Evolutionary conservation across 2,113 vertebrate genomes (phyloP).

Genomic region (Mohoua ochrocephala): DNA sequence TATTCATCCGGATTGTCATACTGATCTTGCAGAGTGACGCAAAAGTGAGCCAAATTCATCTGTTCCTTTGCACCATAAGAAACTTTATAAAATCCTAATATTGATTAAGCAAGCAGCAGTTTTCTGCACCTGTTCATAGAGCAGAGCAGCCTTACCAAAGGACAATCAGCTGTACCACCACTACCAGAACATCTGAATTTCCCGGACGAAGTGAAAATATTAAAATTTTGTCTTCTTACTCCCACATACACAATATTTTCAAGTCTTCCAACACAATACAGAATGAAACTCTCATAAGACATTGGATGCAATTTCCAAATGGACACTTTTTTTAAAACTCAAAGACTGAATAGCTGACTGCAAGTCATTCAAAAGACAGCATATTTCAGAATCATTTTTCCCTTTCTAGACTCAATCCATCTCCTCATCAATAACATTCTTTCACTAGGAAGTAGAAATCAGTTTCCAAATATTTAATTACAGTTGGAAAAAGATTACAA

Average conservation of each 20-base stretch:
- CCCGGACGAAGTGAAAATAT: neutral
- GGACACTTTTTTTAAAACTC: neutral
- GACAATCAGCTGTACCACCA: neutral
- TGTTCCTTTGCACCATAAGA: neutral
- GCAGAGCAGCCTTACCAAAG: neutral
- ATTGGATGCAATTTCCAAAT: neutral
- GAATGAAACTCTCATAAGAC: neutral
- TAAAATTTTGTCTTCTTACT: neutral
- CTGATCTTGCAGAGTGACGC: neutral
- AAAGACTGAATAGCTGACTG: neutral
- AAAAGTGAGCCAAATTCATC: neutral
- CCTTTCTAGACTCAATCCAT: neutral
- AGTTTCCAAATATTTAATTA: conserved; percentile 25
- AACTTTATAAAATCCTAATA: neutral
- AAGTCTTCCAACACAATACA: neutral
- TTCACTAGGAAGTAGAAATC: neutral
- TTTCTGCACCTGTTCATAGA: neutral
- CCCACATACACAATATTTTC: neutral
- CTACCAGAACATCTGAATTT: neutral
- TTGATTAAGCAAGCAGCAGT: neutral
- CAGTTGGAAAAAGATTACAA: neutral
- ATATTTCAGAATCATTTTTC: neutral
- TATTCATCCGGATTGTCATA: neutral
- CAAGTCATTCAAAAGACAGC: neutral
- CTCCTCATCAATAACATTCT: neutral